Conservation (phyloP, 2,888 invertebrate genomes). For the Julus scandinavius region DNA sequence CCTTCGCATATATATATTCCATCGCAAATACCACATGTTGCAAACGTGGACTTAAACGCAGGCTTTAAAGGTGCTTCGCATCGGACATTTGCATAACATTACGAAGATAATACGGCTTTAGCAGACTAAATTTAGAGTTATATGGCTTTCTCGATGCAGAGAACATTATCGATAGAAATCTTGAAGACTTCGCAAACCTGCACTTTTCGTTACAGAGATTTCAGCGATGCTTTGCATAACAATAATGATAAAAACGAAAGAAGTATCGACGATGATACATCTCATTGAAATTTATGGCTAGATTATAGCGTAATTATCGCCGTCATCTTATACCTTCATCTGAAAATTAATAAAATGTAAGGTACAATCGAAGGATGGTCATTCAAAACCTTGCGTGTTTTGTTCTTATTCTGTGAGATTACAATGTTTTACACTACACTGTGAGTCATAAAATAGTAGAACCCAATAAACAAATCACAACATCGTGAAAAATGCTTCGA, state of each 20-base stretch:
- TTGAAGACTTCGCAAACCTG: background rate
- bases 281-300: background rate
- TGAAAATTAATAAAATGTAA: too few species aligned
- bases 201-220: background rate
- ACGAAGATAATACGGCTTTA: background rate
- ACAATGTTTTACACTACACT: too few species aligned
- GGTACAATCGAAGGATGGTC: too few species aligned
- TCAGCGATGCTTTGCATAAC: conserved; percentile 33
- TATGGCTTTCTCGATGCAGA: background rate
- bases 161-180: conserved; percentile 12
- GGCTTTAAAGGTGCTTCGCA: conserved; percentile 23
- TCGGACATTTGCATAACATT: background rate
- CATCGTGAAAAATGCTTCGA: too few species aligned
- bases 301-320: background rate
- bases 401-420: too few species aligned
- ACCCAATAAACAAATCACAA: too few species aligned
- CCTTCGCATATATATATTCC: conserved; percentile 3
- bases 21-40: conserved; percentile 14
- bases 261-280: background rate
- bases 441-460: too few species aligned
- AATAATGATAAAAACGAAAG: background rate
- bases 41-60: background rate
- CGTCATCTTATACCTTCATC: background rate
- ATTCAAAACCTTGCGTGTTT: too few species aligned
- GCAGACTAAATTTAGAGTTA: conserved; percentile 10